These are phyloP conservation scores for Cryptophagus acutangulus DNA, from an alignment of 2,888 invertebrate species.

Conservation along the genomic window DNA sequence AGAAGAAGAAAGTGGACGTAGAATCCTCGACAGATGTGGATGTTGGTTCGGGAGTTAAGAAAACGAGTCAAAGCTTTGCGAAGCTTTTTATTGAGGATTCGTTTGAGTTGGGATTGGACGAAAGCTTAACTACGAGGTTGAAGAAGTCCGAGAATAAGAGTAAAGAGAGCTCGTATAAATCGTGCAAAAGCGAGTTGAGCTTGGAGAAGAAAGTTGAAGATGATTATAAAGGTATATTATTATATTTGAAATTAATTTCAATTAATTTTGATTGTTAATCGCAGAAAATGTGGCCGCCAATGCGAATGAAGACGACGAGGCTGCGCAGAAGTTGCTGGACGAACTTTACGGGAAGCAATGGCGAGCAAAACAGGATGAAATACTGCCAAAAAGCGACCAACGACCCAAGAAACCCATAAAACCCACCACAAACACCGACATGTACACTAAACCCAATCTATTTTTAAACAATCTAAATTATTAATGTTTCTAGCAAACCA, in stretches of 20 bases:
- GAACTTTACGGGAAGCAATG: slow-evolving; percentile 42
- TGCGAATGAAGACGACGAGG: slow-evolving; percentile 4
- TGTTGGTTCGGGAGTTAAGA: background rate
- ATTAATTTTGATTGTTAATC: too few relatives aligned
- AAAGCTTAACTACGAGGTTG: slow-evolving; percentile 11
- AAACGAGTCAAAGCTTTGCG: slow-evolving; percentile 13
- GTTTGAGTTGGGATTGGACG: slow-evolving; percentile 12
- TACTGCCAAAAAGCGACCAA: slow-evolving; percentile 36
- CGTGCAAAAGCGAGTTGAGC: too few relatives aligned
- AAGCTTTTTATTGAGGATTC: slow-evolving; percentile 17
- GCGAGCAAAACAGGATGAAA: slow-evolving; percentile 37
- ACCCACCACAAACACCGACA: background rate
- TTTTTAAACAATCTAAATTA: background rate
- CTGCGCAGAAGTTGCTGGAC: slow-evolving; percentile 33
- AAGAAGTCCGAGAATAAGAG: slow-evolving; percentile 5
- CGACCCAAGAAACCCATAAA: background rate
- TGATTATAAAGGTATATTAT: too few relatives aligned
- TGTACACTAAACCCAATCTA: background rate
- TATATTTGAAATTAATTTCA: too few relatives aligned
- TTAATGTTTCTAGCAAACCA: too few relatives aligned
- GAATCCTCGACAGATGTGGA: slow-evolving; percentile 5
- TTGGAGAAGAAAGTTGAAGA: too few relatives aligned
- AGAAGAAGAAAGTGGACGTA: slow-evolving; percentile 7
- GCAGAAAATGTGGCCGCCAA: too few relatives aligned
- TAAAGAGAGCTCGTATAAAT: too few relatives aligned